Conservation (phyloP, 2,888 invertebrate species). For the Rhagonycha fulva region DNA sequence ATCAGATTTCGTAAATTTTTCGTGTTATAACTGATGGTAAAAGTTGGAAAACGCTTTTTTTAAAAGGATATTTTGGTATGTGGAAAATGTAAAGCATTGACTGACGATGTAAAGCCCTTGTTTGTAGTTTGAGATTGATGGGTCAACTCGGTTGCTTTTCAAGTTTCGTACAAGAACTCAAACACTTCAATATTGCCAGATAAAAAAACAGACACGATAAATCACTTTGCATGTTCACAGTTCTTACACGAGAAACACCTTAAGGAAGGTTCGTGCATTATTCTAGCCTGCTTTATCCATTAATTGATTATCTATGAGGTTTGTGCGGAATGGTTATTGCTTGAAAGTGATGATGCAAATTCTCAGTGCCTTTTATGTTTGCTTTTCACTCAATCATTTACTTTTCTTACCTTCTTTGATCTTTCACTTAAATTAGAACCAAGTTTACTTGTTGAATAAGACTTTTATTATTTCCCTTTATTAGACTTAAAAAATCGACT, state of each 20-base stretch:
- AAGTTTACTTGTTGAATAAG: background rate
- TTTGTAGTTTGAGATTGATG: conserved; percentile 6
- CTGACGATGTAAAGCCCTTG: conserved; percentile 18
- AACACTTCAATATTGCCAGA: conserved; percentile 3
- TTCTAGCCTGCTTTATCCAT: conserved; percentile 21
- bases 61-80: background rate
- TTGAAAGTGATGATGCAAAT: background rate
- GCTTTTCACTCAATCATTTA: background rate
- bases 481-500: background rate
- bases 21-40: background rate
- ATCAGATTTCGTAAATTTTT: background rate
- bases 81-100: background rate
- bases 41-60: background rate
- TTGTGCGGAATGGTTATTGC: conserved; percentile 14
- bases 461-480: background rate
- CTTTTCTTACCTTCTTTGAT: background rate
- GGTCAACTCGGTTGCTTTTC: conserved; percentile 18
- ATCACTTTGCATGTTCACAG: conserved; percentile 33
- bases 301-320: conserved; percentile 32
- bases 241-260: conserved; percentile 32
- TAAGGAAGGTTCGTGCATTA: conserved; percentile 31
- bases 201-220: conserved; percentile 32
- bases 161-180: conserved; percentile 8
- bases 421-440: background rate
- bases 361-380: background rate